Percentiles rank a stretch among this genome's conserved stretches.
Evolutionary conservation across 2,888 invertebrate genomes (phyloP).

Genomic region (Ferrisia virgata): DNA sequence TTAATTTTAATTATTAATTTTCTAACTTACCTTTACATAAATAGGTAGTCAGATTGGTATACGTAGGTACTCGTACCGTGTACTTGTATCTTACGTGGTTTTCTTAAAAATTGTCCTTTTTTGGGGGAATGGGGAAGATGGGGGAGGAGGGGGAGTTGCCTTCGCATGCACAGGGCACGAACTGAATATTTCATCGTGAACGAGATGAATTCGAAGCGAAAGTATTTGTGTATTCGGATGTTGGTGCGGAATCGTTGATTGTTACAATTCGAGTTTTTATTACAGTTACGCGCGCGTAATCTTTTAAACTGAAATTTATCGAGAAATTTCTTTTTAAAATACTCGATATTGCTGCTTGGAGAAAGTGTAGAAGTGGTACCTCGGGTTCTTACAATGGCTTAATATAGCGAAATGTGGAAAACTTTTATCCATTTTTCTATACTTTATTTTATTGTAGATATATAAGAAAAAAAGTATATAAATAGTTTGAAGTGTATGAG

Average conservation of each 20-base stretch:
- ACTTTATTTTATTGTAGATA: conserved; percentile 21
- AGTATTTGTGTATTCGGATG: background rate
- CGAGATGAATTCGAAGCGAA: background rate
- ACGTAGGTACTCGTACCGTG: background rate
- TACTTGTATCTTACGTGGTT: background rate
- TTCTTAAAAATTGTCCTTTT: no score
- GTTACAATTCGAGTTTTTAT: background rate
- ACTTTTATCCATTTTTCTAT: conserved; percentile 24
- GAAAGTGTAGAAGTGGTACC: background rate
- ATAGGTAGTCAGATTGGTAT: background rate
- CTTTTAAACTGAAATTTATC: conserved; percentile 23
- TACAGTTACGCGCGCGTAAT: background rate
- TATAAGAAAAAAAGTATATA: background rate
- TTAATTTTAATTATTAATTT: conserved; percentile 29
- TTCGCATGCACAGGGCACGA: no score
- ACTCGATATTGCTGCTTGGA: background rate
- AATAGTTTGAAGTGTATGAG: conserved; percentile 29
- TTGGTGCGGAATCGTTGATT: background rate
- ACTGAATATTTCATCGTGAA: background rate
- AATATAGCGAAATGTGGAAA: conserved; percentile 1
- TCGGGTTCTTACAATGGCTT: background rate
- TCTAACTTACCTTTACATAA: background rate
- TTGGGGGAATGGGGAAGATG: no score
- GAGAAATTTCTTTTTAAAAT: conserved; percentile 11
- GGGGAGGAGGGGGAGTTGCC: no score